Evolutionary conservation across 1,140 invertebrate genomes (phyloP).

Genomic region (Drosophila rhopaloa): DNA sequence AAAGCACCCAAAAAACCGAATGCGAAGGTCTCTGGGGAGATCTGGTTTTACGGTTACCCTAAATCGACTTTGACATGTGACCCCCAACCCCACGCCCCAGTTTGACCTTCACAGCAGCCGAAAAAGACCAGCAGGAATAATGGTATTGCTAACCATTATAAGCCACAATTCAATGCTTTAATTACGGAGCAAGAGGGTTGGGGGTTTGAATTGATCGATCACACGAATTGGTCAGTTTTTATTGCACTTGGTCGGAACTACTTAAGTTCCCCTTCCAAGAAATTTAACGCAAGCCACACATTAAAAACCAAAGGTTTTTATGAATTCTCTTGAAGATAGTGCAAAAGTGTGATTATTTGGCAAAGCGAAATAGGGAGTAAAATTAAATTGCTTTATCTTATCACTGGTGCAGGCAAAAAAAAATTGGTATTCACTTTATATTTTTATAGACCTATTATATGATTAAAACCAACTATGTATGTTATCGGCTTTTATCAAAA

Average conservation of each 20-base stretch:
- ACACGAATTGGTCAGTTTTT: conserved; percentile 30
- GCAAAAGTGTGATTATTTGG: conserved; percentile 11
- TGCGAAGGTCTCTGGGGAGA: conserved; percentile 38
- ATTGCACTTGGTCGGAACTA: conserved; percentile 26
- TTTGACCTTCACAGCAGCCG: conserved; percentile 55
- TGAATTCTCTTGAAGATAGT: conserved; percentile 26
- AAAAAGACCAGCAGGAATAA: conserved; percentile 41
- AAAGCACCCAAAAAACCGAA: conserved; percentile 20
- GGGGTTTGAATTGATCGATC: conserved; percentile 53
- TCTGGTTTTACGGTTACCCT: conserved; percentile 54
- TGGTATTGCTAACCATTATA: conserved; percentile 1
- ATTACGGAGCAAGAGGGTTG: conserved; percentile 16
- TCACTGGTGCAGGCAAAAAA: neutral
- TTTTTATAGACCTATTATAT: too few species aligned
- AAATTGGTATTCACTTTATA: too few species aligned
- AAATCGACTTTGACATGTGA: conserved; percentile 66
- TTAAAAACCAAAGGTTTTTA: conserved; percentile 2
- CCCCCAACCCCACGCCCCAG: conserved; percentile 34
- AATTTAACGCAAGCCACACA: conserved; percentile 12
- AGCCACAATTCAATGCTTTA: conserved; percentile 39
- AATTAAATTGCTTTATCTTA: conserved; percentile 5
- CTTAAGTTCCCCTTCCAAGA: neutral
- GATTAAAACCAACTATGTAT: too few species aligned
- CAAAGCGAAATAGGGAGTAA: conserved; percentile 1
- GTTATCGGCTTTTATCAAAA: too few species aligned